Percentiles rank a stretch among this genome's conserved stretches.
Evolutionary conservation across 2,888 invertebrate species (phyloP).

Genomic region (Polietes domitor): DNA sequence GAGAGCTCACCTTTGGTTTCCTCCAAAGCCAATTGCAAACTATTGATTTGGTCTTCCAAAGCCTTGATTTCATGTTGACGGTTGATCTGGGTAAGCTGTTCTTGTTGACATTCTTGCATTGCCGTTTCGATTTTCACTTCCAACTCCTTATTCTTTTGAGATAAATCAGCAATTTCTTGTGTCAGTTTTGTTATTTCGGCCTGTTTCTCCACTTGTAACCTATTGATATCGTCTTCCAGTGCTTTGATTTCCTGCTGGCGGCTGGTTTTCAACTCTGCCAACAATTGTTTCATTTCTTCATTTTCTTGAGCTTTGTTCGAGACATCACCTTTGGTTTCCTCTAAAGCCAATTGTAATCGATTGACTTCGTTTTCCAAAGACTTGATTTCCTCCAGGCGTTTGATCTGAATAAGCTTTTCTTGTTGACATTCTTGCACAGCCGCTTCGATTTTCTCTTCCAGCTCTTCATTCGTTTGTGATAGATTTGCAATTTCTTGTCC

Average conservation of each 20-base stretch:
- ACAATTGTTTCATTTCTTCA: too few species aligned
- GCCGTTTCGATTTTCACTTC: conserved; percentile 59
- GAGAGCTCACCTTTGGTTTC: not conserved
- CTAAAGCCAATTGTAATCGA: not conserved
- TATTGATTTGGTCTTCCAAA: conserved; percentile 23
- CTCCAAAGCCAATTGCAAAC: not conserved
- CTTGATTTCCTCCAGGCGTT: conserved; percentile 31
- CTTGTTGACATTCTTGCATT: conserved; percentile 52
- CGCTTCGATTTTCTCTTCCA: conserved; percentile 14
- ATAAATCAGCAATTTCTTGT: conserved; percentile 57
- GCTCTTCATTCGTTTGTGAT: conserved; percentile 23
- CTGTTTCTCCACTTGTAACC: conserved; percentile 56
- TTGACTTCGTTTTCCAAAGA: not conserved
- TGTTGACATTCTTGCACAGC: not conserved
- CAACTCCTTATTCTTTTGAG: conserved; percentile 55
- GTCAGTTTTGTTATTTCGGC: conserved; percentile 62
- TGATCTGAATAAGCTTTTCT: not conserved
- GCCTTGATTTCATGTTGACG: not conserved
- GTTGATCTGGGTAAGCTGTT: conserved; percentile 27
- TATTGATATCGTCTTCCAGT: not conserved
- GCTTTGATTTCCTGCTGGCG: not conserved
- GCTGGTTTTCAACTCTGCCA: not conserved
- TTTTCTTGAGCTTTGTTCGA: too few species aligned
- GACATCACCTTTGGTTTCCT: not conserved
- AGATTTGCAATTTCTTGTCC: not conserved